Base-by-base conservation (phyloP, 2,797 vertebrate species). In the Otus scops region DNA sequence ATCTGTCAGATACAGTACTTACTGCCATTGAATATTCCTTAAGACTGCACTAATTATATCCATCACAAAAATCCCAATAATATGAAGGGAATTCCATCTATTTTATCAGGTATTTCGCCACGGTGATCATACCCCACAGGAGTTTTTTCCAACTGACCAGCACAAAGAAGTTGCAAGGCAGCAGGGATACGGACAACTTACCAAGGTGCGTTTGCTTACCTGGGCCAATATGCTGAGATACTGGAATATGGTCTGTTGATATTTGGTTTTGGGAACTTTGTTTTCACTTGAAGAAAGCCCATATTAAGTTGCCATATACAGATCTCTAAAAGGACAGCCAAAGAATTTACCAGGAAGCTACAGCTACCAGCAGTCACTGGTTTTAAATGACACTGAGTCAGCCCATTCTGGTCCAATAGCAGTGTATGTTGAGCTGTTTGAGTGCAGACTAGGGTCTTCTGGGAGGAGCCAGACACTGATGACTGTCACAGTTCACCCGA, bases 131-230 rank as follows among this genome's bases (percentile, higher is more conserved):
- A 99, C 98, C 11, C 98, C 99, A 13, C 91, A 98, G 38, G 98
- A 97, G 89, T 97, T 98, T 56, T 99, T 98, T 65, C 99, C 99
- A 26, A 98, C 97, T 0, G 98, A 99, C 80, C 98, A 98, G 4
- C 70, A 99, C 93, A 97, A 98, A 81, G 98, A 99, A 96, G 96
- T 93, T 20, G 95, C 76, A 50, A 99, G 98, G 98, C 98, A 99
- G 6, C 98, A 99, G 45, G 99, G 99, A 63, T 99, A 98, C 50
- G 99, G 99, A 32, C 99, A 99, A 76, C 98, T 99, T 32, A 98
- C 99, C 3, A 98, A 98, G 98, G 99, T 99, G 50, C 3, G 87
- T 84, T 77, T 65, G 8, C 56, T 71, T 89, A 74, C n/a, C 41
- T 56, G 23, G 20, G 7, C 20, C 34, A 36, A 69, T 19, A 59